Base-by-base conservation (phyloP, 2,113 vertebrate species). In the Tyto alba region DNA sequence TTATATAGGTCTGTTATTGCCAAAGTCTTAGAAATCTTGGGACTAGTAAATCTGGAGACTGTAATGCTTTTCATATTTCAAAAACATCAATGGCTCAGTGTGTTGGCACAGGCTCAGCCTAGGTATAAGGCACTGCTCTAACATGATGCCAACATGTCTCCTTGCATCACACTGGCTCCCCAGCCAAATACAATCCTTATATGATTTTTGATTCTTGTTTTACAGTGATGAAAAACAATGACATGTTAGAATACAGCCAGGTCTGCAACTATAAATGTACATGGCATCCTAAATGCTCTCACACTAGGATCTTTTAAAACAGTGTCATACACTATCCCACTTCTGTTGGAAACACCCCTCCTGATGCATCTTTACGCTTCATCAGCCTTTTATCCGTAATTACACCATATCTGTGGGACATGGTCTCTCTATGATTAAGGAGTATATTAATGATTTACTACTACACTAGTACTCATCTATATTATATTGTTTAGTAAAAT, bases 401-500 rank as follows among this genome's bases (percentile, higher is more conserved):
- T 83, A 94, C 92, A 94, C 88, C 48, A 68, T 71, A 82, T 83
- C 50, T 76, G 57, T 64, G 41, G 71, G 88, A 90, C 40, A 45
- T 26, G 60, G 82, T 69, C 92, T 74, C 14, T 60, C 67, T 69
- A 83, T 62, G 90, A 94, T 95, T 92, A 96, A 92, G 67, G 76
- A 90, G 67, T 69, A 50, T 83, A 94, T 92, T 90, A 95, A 96
- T 94, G 85, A 93, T 95, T 90, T 90, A 96, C 71, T 77, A 93
- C 85, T 92, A 80, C 29, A 88, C 71, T 62, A 83, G 72, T 83
- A 88, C 55, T 90, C 85, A 83, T 90, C 48, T 87, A 76, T 91
- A 93, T 88, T 94, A 90, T 88, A 83, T 90, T 83, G 63, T 88
- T 96, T 90, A 97, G 63, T 80, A 96, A 95, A 96, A 96, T 94